Conservation (phyloP, 92 coral and sea anemone genomes). For the Muricea muricata region DNA sequence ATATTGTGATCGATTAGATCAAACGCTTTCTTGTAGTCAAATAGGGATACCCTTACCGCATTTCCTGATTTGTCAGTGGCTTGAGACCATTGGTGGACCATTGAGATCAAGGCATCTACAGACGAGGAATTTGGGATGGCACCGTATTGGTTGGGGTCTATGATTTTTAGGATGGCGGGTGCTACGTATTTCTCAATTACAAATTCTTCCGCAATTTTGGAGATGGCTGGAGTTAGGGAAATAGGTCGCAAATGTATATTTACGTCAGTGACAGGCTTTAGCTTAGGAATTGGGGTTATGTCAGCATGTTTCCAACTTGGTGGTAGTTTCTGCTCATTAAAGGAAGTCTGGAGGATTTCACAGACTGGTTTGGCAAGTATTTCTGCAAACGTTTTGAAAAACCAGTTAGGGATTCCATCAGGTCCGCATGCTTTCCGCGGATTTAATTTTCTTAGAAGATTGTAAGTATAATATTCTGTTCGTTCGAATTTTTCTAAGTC, state of each 20-base stretch:
- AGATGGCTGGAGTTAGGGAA: constrained; percentile 4
- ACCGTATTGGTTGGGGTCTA: background rate
- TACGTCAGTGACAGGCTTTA: background rate
- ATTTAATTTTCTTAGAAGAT: background rate
- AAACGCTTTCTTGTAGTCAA: constrained; percentile 21
- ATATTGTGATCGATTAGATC: constrained; percentile 15
- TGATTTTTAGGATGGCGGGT: background rate
- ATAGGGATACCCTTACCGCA: background rate
- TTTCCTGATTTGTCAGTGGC: background rate
- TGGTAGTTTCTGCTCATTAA: background rate
- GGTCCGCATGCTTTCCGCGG: background rate
- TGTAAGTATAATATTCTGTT: background rate
- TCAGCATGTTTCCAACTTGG: constrained; percentile 4
- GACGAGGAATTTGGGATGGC: constrained; percentile 14
- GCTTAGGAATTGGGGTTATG: constrained; percentile 13
- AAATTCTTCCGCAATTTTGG: constrained; percentile 28
- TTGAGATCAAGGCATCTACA: background rate
- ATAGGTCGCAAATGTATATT: constrained; percentile 15
- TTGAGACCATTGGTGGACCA: constrained; percentile 13
- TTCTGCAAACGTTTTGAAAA: background rate
- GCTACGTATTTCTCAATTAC: background rate
- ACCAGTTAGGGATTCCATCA: background rate
- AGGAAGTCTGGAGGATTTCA: background rate
- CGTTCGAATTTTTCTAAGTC: background rate
- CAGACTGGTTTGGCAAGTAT: background rate